These are phyloP conservation scores for Phlogophora meticulosa DNA, from an alignment of 2,888 invertebrate species.

Conservation along the genomic window DNA sequence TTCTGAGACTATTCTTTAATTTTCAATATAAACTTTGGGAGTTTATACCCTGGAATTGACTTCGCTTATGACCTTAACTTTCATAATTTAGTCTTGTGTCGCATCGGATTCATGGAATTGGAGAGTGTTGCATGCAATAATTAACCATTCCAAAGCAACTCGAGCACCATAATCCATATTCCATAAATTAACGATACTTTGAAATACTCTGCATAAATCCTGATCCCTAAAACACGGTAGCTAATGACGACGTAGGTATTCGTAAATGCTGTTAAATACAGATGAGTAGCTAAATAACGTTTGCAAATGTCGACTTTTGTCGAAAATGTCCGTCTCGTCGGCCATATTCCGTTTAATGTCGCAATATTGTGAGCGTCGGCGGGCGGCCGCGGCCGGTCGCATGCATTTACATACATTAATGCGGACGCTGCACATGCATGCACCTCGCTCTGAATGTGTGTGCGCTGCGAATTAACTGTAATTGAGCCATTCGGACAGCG, in stretches of 20 bases:
- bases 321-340: slow-evolving; percentile 88
- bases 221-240: slow-evolving; percentile 24
- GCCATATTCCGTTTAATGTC: slow-evolving; percentile 89
- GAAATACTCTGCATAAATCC: slow-evolving; percentile 21
- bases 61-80: slow-evolving; percentile 12
- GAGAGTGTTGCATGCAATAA: not conserved
- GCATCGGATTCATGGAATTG: not conserved
- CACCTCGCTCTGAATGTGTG: slow-evolving; percentile 87
- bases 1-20: not conserved
- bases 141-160: slow-evolving; percentile 16
- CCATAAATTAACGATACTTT: slow-evolving; percentile 23
- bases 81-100: not conserved
- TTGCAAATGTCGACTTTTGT: slow-evolving; percentile 88
- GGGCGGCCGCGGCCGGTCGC: slow-evolving; percentile 87
- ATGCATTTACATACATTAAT: slow-evolving; percentile 91
- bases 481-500: slow-evolving; percentile 90
- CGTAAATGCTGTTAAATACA: slow-evolving; percentile 77
- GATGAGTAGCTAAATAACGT: slow-evolving; percentile 81
- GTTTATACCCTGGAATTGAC: not conserved
- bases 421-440: slow-evolving; percentile 88
- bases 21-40: not conserved
- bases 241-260: slow-evolving; percentile 66
- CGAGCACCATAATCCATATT: slow-evolving; percentile 17
- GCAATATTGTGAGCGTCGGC: slow-evolving; percentile 89
- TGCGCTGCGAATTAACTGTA: slow-evolving; percentile 90